phyloP scores from a whole-genome alignment of 1,140 invertebrate species.

The Anastrepha obliqua region DNA sequence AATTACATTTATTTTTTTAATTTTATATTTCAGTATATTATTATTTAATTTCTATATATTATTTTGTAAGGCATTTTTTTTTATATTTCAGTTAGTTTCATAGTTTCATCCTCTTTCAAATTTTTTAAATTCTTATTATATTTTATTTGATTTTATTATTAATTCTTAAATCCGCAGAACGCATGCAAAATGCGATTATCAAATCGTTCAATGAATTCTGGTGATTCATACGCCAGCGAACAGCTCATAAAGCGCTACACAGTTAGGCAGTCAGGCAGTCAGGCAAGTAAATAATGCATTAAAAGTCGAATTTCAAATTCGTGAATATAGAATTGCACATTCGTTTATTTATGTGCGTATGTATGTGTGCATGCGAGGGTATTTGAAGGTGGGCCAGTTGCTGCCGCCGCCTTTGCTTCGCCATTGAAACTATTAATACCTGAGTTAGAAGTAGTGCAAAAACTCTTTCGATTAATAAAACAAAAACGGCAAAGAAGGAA shows the following conservation, averaged over 20 bases:
- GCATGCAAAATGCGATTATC: not conserved
- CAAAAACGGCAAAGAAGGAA: not conserved
- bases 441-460: not conserved
- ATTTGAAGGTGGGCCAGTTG: conserved; percentile 33
- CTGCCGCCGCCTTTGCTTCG: not conserved
- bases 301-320: conserved; percentile 13
- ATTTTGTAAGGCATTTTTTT: too few species aligned
- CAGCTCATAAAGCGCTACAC: not conserved
- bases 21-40: too few species aligned
- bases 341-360: not conserved
- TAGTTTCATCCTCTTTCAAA: too few species aligned
- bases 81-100: too few species aligned
- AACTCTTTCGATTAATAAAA: not conserved
- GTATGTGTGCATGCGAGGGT: not conserved
- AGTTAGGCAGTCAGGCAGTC: conserved; percentile 5
- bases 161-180: not conserved
- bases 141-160: too few species aligned
- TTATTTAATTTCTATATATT: too few species aligned
- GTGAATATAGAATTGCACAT: conserved; percentile 1
- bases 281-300: conserved; percentile 3
- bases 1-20: too few species aligned
- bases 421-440: conserved; percentile 6
- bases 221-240: conserved; percentile 21
- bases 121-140: too few species aligned
- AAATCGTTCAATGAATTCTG: not conserved